Base-by-base conservation (phyloP, 2,113 vertebrate species). In the Gallinago undulata region DNA sequence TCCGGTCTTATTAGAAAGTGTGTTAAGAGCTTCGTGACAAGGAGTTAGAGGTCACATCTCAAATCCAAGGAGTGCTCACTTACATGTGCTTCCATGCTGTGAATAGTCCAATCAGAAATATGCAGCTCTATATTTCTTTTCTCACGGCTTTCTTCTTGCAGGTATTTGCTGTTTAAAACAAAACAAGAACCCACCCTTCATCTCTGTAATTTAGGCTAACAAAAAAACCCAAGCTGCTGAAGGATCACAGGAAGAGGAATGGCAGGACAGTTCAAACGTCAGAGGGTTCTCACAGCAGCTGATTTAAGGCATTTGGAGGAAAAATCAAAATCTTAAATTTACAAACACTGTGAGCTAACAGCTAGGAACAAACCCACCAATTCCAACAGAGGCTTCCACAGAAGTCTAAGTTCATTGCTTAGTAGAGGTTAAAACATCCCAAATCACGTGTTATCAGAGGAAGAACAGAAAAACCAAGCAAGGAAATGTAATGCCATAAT, bases 81-180 rank as follows among this genome's bases (percentile, higher is more conserved):
- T 98, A 99, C 99, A 68, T 97, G 90, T 41, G 98, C 50, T 81
- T 97, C 97, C 96, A 98, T 89, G 96, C 98, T 99, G 87, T 95
- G 97, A 84, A 99, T 95, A 8, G 95, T 98, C 99, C 99, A 99
- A 87, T 99, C 99, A 1, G 97, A 90, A 67, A 91, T n/a, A 62
- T 97, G 96, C n/a, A 99, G 94, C n/a, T 99, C 98, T 97, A 96
- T 90, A 19, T 98, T 98, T 96, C 98, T 99, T 97, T 98, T 99
- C 51, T 87, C 96, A 94, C 93, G 98, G 94, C 98, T 99, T 97
- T 99, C 99, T 77, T 99, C 98, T 94, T 98, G 98, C 76, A 99
- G 96, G 95, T 99, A 99, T 77, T 97, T 95, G 87, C 99, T 99
- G 83, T 62, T 91, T 81, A 87, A 94, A 91, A 95, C 93, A 97